Conservation (phyloP, 2,888 invertebrate species). For the Cephus spinipes region DNA sequence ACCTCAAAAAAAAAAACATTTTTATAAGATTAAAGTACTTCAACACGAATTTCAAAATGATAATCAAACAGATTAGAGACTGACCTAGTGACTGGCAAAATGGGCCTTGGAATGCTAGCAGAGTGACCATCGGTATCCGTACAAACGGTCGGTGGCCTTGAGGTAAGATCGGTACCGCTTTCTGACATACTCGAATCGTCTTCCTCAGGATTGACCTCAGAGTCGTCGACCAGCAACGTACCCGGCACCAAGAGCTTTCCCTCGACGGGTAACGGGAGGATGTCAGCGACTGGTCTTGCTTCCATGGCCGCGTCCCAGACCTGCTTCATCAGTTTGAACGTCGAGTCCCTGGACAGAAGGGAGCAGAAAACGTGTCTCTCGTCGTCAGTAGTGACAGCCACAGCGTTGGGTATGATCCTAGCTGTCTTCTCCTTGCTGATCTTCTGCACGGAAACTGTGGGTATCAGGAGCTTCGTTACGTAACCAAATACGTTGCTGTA, state of each 20-base stretch:
- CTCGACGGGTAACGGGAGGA: slow-evolving; percentile 53
- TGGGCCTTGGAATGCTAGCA: slow-evolving; percentile 47
- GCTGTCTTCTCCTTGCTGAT: slow-evolving; percentile 95
- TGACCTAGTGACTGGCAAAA: slow-evolving; percentile 36
- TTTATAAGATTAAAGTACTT: neutral
- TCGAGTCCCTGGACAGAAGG: slow-evolving; percentile 88
- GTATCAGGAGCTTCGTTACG: slow-evolving; percentile 92
- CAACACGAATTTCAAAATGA: neutral
- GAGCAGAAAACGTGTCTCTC: slow-evolving; percentile 90
- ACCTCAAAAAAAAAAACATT: slow-evolving; percentile 13
- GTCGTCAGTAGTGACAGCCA: slow-evolving; percentile 87
- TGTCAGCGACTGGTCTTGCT: slow-evolving; percentile 57
- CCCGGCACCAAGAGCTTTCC: slow-evolving; percentile 50
- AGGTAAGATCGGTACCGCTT: slow-evolving; percentile 63
- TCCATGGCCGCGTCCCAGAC: slow-evolving; percentile 80
- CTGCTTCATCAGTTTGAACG: slow-evolving; percentile 87
- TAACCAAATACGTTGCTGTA: slow-evolving; percentile 96
- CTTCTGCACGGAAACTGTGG: slow-evolving; percentile 84
- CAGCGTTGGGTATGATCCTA: slow-evolving; percentile 93
- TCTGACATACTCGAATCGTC: slow-evolving; percentile 67
- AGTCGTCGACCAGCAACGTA: slow-evolving; percentile 55
- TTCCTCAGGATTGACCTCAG: slow-evolving; percentile 59
- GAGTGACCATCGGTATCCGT: slow-evolving; percentile 47
- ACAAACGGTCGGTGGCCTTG: slow-evolving; percentile 60
- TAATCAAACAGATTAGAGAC: neutral